A percentile compares a stretch with the other conserved stretches of the same genome.
Conservation (phyloP, 2,113 vertebrate genomes). For the Thymallus thymallus region DNA sequence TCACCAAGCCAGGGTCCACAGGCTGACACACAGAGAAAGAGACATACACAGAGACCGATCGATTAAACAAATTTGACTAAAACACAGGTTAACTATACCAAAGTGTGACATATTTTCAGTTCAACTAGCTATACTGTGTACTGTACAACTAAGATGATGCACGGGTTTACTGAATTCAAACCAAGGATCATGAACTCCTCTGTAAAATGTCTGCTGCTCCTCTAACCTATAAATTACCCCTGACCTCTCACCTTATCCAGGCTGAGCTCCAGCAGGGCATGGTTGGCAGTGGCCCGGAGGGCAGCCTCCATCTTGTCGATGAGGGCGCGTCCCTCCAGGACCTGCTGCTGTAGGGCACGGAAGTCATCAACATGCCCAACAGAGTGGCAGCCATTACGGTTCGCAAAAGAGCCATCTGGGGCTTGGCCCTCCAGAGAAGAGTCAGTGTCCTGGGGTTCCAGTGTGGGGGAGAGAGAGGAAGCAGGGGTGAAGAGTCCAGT, state of each 20-base stretch:
- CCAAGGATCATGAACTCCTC: neutral
- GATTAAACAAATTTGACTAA: too few species aligned
- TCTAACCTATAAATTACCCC: neutral
- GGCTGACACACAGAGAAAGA: conserved; percentile 53
- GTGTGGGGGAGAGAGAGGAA: conserved; percentile 24
- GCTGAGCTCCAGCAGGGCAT: conserved; percentile 38
- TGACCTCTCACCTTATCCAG: conserved; percentile 61
- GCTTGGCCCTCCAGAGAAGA: conserved; percentile 41
- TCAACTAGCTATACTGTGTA: too few species aligned
- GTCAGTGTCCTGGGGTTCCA: neutral
- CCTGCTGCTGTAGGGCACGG: conserved; percentile 76
- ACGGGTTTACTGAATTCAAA: too few species aligned
- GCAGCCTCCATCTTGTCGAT: conserved; percentile 71
- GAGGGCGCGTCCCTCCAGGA: conserved; percentile 75
- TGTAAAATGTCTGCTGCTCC: neutral
- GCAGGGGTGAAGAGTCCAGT: conserved; percentile 64
- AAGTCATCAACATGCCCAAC: conserved; percentile 77
- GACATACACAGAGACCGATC: too few species aligned
- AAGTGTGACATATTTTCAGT: too few species aligned
- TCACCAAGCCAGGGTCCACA: conserved; percentile 29
- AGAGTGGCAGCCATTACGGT: conserved; percentile 64
- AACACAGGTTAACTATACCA: too few species aligned
- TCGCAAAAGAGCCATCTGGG: conserved; percentile 42
- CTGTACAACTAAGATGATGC: too few species aligned
- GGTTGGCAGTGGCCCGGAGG: conserved; percentile 33